phyloP scores from a whole-genome alignment of 2,797 vertebrate species.

The Nyctalus aviator region DNA sequence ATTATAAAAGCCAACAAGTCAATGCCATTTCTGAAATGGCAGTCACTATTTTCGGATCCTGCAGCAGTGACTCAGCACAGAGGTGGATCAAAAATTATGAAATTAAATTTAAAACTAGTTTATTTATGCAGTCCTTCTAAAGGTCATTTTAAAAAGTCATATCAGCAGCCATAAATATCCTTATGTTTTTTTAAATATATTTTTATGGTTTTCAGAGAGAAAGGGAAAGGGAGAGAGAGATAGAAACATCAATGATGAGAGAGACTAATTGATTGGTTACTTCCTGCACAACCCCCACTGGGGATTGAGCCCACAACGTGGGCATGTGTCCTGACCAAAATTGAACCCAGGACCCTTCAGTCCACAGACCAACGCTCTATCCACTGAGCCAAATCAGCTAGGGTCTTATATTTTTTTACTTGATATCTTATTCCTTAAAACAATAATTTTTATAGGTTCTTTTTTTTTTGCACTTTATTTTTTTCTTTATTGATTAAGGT shows the following conservation, averaged over 20 bases:
- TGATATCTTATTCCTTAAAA: conserved; percentile 18
- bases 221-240: no score
- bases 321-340: no score
- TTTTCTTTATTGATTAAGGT: not conserved
- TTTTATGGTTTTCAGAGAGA: no score
- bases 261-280: no score
- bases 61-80: not conserved
- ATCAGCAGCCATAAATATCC: conserved; percentile 17
- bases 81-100: conserved; percentile 31
- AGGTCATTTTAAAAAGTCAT: not conserved
- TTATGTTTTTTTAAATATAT: not conserved
- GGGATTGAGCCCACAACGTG: no score
- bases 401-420: not conserved
- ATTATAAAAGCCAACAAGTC: conserved; percentile 43
- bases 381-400: no score
- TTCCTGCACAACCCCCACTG: no score
- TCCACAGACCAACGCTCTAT: no score
- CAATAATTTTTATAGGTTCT: not conserved
- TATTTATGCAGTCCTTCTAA: not conserved
- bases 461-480: not conserved
- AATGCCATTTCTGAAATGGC: conserved; percentile 3
- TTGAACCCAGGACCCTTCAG: no score
- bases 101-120: conserved; percentile 37
- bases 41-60: not conserved
- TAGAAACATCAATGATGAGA: no score